Percentiles rank a stretch among this genome's conserved stretches.
Conservation (phyloP, 2,797 vertebrate species). For the Lithobates sylvaticus region DNA sequence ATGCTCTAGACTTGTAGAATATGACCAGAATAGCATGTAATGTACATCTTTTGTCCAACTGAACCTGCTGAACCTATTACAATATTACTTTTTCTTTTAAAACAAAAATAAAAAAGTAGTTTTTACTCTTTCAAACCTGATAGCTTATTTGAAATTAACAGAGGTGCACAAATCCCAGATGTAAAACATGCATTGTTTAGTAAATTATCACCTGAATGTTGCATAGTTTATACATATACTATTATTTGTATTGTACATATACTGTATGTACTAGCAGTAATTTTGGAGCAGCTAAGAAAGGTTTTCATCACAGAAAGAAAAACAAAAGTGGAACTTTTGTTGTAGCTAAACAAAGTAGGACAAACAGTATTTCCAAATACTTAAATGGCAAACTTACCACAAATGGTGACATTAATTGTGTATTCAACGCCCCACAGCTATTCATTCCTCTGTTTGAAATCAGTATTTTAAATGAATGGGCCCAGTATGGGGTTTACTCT, state of each 20-base stretch:
- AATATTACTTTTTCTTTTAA: no score
- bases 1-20: no score
- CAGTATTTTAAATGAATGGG: constrained; percentile 58
- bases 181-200: no score
- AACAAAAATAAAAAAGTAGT: no score
- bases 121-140: no score
- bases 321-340: constrained; percentile 23
- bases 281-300: neutral
- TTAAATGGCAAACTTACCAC: constrained; percentile 60
- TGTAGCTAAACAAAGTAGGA: constrained; percentile 53
- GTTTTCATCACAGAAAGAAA: constrained; percentile 35
- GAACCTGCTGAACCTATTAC: no score
- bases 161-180: no score
- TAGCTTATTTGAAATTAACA: no score
- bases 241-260: neutral
- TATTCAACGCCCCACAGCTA: constrained; percentile 55
- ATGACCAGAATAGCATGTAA: no score
- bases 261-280: neutral
- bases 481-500: constrained; percentile 58
- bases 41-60: no score
- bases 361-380: constrained; percentile 49
- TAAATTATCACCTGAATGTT: no score
- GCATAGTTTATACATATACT: neutral
- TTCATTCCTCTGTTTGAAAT: constrained; percentile 54
- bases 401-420: constrained; percentile 58